Percentiles rank a stretch among this genome's conserved stretches.
Evolutionary conservation across 2,888 invertebrate genomes (phyloP).

Genomic region (Trachelus tabidus): DNA sequence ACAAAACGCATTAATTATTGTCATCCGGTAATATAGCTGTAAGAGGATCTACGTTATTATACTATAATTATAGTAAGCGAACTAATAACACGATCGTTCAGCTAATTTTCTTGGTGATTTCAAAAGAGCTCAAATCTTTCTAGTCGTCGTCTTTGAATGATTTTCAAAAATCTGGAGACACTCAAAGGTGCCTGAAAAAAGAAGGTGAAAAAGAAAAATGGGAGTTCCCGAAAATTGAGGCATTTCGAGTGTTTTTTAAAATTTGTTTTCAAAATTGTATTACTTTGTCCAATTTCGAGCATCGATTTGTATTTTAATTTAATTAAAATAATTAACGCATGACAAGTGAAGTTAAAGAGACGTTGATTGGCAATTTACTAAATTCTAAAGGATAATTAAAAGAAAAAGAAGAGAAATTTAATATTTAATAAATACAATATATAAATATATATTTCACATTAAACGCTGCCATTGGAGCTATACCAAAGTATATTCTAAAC

Average conservation of each 20-base stretch:
- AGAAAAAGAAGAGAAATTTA: constrained; percentile 27
- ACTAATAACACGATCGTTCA: background rate
- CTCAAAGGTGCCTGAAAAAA: background rate
- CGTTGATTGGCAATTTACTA: constrained; percentile 34
- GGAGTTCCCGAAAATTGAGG: background rate
- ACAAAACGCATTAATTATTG: constrained; percentile 12
- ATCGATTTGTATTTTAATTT: background rate
- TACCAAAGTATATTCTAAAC: constrained; percentile 62
- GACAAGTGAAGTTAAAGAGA: background rate
- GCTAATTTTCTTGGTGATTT: background rate
- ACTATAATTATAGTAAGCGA: background rate
- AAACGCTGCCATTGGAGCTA: constrained; percentile 60
- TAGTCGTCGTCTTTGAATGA: background rate
- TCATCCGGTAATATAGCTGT: constrained; percentile 15
- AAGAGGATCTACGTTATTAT: constrained; percentile 7
- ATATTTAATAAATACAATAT: constrained; percentile 28
- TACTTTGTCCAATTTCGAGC: background rate
- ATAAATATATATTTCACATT: constrained; percentile 55
- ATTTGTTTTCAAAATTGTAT: background rate
- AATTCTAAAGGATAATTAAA: constrained; percentile 37
- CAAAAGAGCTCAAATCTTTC: background rate
- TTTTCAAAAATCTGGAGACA: background rate
- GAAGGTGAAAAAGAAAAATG: background rate
- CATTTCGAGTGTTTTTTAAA: background rate
- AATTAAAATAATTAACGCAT: background rate